Percentiles rank a stretch among this genome's conserved stretches.
These are phyloP conservation scores for Astyanax mexicanus DNA, from an alignment of 2,797 vertebrate species.

Conservation along the genomic window DNA sequence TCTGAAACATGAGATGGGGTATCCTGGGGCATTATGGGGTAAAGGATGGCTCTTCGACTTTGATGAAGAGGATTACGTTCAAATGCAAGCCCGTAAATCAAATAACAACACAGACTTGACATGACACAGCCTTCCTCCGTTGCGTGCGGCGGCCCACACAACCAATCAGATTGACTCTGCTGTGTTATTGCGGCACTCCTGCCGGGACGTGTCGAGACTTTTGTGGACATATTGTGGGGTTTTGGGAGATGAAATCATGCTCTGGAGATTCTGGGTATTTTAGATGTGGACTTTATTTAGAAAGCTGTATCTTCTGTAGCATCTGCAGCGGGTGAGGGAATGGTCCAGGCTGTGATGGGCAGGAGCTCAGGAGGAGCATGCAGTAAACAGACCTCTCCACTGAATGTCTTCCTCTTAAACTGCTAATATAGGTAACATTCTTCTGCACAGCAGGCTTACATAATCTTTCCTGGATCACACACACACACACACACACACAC, in stretches of 20 bases:
- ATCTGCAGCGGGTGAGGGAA: too few relatives aligned
- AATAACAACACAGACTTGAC: neutral
- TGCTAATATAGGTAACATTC: constrained; percentile 15
- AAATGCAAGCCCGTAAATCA: constrained; percentile 6
- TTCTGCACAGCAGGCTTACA: neutral
- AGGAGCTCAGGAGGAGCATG: neutral
- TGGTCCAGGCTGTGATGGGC: too few relatives aligned
- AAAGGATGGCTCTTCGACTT: neutral
- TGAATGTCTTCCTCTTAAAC: neutral
- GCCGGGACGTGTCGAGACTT: neutral
- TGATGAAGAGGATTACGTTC: neutral
- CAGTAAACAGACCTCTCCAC: neutral
- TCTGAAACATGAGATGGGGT: neutral
- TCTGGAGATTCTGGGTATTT: neutral
- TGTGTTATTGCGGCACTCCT: constrained; percentile 10
- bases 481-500: constrained; percentile 5
- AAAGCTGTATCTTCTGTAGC: too few relatives aligned
- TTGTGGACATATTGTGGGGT: neutral
- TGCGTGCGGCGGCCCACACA: neutral
- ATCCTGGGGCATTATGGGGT: neutral
- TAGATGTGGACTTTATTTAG: neutral
- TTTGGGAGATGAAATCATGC: neutral
- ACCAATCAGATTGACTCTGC: neutral
- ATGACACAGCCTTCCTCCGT: neutral
- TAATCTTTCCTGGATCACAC: constrained; percentile 1